A percentile compares a stretch with the other conserved stretches of the same genome.
phyloP scores from a whole-genome alignment of 2,113 vertebrate genomes.

The Aegithalos caudatus region DNA sequence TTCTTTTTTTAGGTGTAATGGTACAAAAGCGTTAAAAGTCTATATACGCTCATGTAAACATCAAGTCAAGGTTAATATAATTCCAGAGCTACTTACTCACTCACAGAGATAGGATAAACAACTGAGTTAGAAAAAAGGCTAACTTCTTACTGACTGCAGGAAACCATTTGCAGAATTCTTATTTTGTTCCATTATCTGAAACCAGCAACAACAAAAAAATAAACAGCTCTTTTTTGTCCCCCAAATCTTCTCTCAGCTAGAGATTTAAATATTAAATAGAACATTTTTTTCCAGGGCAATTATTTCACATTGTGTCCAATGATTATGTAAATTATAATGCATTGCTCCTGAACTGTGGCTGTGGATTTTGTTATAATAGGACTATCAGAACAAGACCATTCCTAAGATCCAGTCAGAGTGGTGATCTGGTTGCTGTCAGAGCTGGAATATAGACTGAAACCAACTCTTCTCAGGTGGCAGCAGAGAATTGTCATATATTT shows the following conservation, averaged over 20 bases:
- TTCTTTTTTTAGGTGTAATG: background rate
- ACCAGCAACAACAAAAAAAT: background rate
- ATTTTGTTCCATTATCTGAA: background rate
- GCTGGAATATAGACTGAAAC: background rate
- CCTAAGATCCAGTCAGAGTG: background rate
- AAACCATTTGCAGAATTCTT: background rate
- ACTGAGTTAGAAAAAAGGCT: background rate
- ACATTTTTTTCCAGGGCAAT: background rate
- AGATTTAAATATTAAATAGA: background rate
- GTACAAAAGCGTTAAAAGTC: background rate
- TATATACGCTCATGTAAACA: background rate
- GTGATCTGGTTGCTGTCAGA: conserved; percentile 14
- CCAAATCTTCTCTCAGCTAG: background rate
- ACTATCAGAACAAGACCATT: background rate
- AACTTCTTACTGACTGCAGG: background rate
- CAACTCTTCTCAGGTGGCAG: conserved; percentile 27
- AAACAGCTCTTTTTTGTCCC: no score
- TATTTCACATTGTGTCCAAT: background rate
- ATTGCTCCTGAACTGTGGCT: background rate
- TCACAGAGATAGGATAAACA: background rate
- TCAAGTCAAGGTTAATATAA: background rate
- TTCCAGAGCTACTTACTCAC: background rate
- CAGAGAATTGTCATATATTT: background rate
- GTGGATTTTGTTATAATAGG: background rate
- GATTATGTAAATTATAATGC: background rate